Evolutionary conservation across 2,113 vertebrate species (phyloP).

Genomic region (Microtus ochrogaster): DNA sequence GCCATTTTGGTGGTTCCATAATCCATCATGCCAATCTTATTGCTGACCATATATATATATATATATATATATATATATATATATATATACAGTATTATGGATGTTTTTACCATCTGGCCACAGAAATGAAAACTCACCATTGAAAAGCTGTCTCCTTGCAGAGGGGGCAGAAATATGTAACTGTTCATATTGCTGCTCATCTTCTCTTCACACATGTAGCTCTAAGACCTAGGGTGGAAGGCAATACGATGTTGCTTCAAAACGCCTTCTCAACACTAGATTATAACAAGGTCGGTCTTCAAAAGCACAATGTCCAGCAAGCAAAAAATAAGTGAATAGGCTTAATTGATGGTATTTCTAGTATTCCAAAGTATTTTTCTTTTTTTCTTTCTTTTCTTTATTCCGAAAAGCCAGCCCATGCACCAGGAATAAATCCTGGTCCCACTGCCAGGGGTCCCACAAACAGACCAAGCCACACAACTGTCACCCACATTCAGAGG

Average conservation of each 20-base stretch:
- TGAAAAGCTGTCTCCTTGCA: background rate
- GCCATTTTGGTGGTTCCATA: background rate
- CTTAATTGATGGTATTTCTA: background rate
- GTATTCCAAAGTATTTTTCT: slow-evolving; percentile 42
- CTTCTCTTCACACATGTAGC: background rate
- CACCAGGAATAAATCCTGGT: too few species aligned
- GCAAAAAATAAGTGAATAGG: slow-evolving; percentile 17
- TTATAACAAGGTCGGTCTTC: background rate
- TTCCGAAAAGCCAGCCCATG: too few species aligned
- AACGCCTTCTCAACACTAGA: slow-evolving; percentile 21
- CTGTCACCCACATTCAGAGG: too few species aligned
- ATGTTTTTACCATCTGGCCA: background rate
- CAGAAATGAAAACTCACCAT: background rate
- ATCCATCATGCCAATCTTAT: slow-evolving; percentile 12
- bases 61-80: too few species aligned
- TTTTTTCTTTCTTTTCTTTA: background rate
- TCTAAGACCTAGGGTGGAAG: background rate
- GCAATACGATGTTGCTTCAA: background rate
- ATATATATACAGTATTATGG: background rate
- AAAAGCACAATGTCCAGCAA: slow-evolving; percentile 19
- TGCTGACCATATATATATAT: background rate
- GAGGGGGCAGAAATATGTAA: background rate
- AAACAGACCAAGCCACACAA: too few species aligned
- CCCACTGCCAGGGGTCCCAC: too few species aligned
- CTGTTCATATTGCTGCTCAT: background rate